Base-by-base conservation (phyloP, 2,888 invertebrate genomes). In the Prenolepis imparis region DNA sequence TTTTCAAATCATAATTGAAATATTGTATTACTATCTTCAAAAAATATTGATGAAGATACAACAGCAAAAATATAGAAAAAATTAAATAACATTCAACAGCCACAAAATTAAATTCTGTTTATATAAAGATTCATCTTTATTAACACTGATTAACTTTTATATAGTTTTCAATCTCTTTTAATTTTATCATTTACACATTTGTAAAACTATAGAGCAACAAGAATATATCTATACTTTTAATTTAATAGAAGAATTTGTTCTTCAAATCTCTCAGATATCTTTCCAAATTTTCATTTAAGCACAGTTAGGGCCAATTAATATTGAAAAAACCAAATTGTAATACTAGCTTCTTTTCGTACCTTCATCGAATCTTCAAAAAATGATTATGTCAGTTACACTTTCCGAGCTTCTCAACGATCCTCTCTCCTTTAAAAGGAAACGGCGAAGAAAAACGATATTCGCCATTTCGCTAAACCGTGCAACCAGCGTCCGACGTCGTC, bases 401-500 rank as follows among this genome's bases (percentile, higher is more conserved):
- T 80, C 72, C 72, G 72, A 24, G 78, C 78, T 80, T 80, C 78
- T 72, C 59, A 21, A 36, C 41, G 57, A 72, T 36, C n/a, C 72
- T 70, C 32, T 18, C 59, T 59, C 44, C 57, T 32, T 70, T 57
- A 32, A 68, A 68, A 24, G 28, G 52, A 39, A 32, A 78, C 61
- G 39, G n/a, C 44, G 21, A 57, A 21, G 72, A 64, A 44, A 64
- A 55, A 77, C 68, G 55, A 75, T 75, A 21, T 77, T 77, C 57
- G 21, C 41, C 57, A 41, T 80, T 86, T 55, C 48, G 86, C 93
- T 94, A 94, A 85, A 94, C 94, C 80, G 94, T 93, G 83, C 94
- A 94, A 82, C 94, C 92, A 75, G 94, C 88, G 59, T 94, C 93
- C 24, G 94, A 92, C 59, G 93, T 93, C 67, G 93, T 93, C 28